Evolutionary conservation across 30 jellyfish, hydroid and myxozoan genomes (phyloP).

Genomic region (Aurelia aurita complex sp. Pacific): DNA sequence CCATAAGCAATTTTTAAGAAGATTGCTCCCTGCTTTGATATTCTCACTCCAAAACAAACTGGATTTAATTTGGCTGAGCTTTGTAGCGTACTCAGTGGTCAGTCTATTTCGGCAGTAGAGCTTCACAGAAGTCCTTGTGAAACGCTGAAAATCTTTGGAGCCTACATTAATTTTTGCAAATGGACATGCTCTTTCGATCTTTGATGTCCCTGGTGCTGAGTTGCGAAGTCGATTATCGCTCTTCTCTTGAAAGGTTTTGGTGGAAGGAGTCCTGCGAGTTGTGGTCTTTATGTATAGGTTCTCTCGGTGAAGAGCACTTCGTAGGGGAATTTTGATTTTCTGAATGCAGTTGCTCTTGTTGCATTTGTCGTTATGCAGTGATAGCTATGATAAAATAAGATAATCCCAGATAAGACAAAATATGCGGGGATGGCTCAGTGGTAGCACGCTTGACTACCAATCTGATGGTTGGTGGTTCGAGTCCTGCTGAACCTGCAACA

Average conservation of each 20-base stretch:
- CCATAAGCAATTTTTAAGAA: constrained; percentile 12
- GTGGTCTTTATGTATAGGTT: not conserved
- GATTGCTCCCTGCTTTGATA: constrained; percentile 10
- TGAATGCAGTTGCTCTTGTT: not conserved
- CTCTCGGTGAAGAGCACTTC: constrained; percentile 20
- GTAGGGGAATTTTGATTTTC: constrained; percentile 1
- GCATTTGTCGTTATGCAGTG: not conserved
- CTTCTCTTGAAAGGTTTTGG: too few species aligned
- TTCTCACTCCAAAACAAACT: constrained; percentile 15
- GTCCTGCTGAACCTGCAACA: too few species aligned
- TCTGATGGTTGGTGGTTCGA: too few species aligned
- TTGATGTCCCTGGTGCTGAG: not conserved
- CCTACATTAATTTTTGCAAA: constrained; percentile 6
- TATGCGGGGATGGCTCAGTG: too few species aligned
- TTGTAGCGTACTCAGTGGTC: not conserved
- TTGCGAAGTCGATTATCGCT: too few species aligned
- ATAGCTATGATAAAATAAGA: not conserved
- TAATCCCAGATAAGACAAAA: not conserved
- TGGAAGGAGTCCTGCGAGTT: not conserved
- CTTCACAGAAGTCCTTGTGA: constrained; percentile 1
- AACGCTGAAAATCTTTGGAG: not conserved
- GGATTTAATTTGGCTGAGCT: not conserved
- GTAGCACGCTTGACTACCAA: too few species aligned
- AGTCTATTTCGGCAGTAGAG: constrained; percentile 22
- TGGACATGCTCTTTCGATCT: constrained; percentile 21